Conservation (phyloP, 2,113 vertebrate genomes). For the Myotis brandtii region DNA sequence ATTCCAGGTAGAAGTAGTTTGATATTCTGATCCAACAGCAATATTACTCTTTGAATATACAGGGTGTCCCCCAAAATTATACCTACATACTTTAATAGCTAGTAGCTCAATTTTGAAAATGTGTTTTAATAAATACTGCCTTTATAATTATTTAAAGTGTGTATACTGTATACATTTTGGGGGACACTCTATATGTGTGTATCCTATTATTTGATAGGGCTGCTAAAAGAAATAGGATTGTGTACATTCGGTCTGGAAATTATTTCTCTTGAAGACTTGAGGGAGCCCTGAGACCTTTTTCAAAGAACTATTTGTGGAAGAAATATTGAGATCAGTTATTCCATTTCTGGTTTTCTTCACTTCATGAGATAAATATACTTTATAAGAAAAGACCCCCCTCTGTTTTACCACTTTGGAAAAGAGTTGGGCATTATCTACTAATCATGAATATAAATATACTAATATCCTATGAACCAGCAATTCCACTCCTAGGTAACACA, state of each 20-base stretch:
- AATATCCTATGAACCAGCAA: background rate
- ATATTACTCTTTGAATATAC: background rate
- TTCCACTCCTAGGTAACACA: background rate
- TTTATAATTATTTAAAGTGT: no score
- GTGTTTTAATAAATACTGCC: no score
- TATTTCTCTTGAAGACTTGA: background rate
- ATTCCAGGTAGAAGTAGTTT: background rate
- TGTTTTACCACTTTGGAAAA: background rate
- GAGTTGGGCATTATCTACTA: background rate
- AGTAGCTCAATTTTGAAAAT: no score
- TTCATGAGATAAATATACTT: constrained; percentile 1
- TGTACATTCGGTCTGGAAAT: background rate
- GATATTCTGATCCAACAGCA: background rate
- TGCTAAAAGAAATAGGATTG: background rate
- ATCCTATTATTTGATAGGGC: background rate
- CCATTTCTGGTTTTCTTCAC: background rate
- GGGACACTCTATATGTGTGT: background rate
- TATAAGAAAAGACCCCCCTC: background rate
- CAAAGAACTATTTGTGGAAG: background rate
- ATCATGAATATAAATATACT: background rate
- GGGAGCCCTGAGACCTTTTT: background rate
- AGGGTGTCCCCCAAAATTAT: no score
- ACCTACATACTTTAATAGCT: no score
- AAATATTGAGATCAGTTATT: background rate
- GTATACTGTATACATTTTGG: no score